Evolutionary conservation across 1,140 invertebrate species (phyloP), one percentile per base, ranked within the genome.

Genomic region (Glomeris maerens): DNA sequence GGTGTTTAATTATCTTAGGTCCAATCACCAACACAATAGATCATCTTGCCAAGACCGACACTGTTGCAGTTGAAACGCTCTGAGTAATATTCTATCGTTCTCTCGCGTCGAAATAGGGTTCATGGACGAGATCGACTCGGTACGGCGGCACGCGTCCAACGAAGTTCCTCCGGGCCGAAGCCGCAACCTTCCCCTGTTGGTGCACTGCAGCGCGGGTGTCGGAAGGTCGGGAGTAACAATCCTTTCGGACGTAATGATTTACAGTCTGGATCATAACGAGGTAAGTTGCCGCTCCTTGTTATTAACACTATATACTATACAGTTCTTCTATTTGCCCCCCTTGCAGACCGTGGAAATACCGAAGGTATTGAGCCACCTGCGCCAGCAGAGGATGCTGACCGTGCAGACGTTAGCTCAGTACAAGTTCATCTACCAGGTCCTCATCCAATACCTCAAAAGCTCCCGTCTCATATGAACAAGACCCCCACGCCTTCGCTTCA

Each of bases 321-420:
- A 41, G 22, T 50, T 47, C 21, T 53, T 29, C 52, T 49, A 55
- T 59, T 38, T 57, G n/a, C n/a, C 31, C 50, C 55, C 61, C 52
- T 67, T 69, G 7, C 64, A 83, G 79, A 80, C 83, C 63, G 66
- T 86, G 50, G 81, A 84, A 65, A 78, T 88, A 56, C 79, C 83
- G 0, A 74, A 80, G 49, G 80, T 84, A 0, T 75, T 89, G 26
- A 74, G 73, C 26, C 70, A 82, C 52, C 72, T 89, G 21, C 74
- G 88, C 39, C 78, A 85, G 59, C 86, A 92, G 62, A 70, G 88
- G 47, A 86, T 88, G 64, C 76, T 79, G 57, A 81, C 89, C 66
- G 80, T 92, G 42, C 84, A 88, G 68, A 87, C 84, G 38, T 73
- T 88, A 40, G 79, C 83, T 44, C 87, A 91, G 65, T 93, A 92